A percentile compares a stretch with the other conserved stretches of the same genome.
phyloP scores from a whole-genome alignment of 2,797 vertebrate species.

The Rhadinocentrus ornatus region DNA sequence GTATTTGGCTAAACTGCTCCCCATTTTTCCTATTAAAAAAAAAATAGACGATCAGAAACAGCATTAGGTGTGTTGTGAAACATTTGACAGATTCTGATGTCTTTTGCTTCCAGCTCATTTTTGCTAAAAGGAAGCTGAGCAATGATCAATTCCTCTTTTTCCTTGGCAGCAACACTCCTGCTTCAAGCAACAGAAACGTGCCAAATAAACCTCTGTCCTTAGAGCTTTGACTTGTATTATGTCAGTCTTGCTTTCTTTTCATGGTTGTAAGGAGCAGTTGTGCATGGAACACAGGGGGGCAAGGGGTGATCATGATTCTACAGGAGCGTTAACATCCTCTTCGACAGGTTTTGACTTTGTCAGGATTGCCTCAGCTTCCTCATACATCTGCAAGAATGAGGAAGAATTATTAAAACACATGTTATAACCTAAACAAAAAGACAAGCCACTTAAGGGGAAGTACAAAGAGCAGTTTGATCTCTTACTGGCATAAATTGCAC shows the following conservation, averaged over 20 bases:
- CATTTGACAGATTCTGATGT: constrained; percentile 43
- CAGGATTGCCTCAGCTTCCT: constrained; percentile 96
- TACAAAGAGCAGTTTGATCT: neutral
- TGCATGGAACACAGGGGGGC: constrained; percentile 26
- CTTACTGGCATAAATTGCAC: constrained; percentile 96
- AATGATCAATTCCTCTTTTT: constrained; percentile 33
- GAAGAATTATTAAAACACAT: neutral
- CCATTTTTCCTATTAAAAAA: constrained; percentile 41
- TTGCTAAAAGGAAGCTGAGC: constrained; percentile 41
- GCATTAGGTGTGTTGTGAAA: constrained; percentile 56
- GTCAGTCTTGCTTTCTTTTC: constrained; percentile 41
- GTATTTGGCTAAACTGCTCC: constrained; percentile 73
- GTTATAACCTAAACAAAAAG: neutral
- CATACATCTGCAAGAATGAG: constrained; percentile 88
- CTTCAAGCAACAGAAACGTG: constrained; percentile 51
- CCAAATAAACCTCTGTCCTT: constrained; percentile 33
- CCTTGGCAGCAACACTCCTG: constrained; percentile 38
- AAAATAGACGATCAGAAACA: constrained; percentile 56
- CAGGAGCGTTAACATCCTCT: constrained; percentile 77
- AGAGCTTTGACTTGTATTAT: constrained; percentile 32
- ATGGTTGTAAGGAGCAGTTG: constrained; percentile 42
- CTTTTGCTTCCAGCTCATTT: constrained; percentile 53
- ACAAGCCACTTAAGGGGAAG: neutral
- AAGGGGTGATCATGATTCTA: constrained; percentile 86
- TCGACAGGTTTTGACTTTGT: constrained; percentile 85